Evolutionary conservation across 2,113 vertebrate genomes (phyloP).

Genomic region (Melanerpes formicivorus): DNA sequence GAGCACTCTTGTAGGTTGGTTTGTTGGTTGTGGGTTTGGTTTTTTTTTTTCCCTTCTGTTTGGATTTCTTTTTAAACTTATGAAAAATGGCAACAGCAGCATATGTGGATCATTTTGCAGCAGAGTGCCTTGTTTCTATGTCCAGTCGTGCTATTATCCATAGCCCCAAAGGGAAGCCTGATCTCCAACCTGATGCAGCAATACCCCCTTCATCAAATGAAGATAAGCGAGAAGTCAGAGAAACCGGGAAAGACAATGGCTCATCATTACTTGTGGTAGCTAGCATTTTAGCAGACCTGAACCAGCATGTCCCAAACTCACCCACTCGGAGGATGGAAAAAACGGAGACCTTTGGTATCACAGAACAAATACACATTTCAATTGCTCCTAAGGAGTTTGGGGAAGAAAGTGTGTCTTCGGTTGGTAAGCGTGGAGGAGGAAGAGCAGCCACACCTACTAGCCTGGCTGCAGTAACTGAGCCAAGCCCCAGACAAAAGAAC

Average conservation of each 20-base stretch:
- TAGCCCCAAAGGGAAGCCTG: conserved; percentile 77
- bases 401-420: conserved; percentile 57
- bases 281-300: conserved; percentile 94
- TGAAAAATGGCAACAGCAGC: conserved; percentile 83
- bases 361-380: conserved; percentile 75
- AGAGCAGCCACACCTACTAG: conserved; percentile 90
- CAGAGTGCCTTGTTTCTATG: conserved; percentile 99
- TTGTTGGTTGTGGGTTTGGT: not conserved
- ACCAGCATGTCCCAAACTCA: conserved; percentile 87
- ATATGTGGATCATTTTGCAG: conserved; percentile 93
- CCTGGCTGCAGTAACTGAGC: conserved; percentile 78
- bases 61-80: conserved; percentile 47
- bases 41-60: not conserved
- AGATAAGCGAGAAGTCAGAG: conserved; percentile 76
- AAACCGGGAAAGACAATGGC: conserved; percentile 85
- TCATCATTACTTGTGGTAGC: conserved; percentile 93
- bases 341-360: conserved; percentile 74
- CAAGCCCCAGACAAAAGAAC: conserved; percentile 93
- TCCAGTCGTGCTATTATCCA: conserved; percentile 91
- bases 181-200: conserved; percentile 78
- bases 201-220: conserved; percentile 69
- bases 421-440: conserved; percentile 76
- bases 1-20: not conserved
- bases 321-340: conserved; percentile 79
- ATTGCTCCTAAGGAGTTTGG: conserved; percentile 42